A percentile compares a stretch with the other conserved stretches of the same genome.
Evolutionary conservation across 2,113 vertebrate genomes (phyloP).

Genomic region (Psilopsiagon aurifrons): DNA sequence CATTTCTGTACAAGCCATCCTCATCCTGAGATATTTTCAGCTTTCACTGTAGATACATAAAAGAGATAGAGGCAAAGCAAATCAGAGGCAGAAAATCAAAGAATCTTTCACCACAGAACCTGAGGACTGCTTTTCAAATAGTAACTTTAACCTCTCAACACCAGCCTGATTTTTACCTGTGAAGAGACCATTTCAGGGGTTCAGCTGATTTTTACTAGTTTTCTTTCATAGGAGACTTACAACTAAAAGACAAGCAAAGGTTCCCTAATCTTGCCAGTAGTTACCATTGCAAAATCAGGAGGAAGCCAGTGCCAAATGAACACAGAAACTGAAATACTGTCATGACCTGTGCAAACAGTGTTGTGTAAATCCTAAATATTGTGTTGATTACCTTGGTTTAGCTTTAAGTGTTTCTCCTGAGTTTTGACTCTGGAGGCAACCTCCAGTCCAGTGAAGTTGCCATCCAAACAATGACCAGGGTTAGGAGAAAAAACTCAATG

Average conservation of each 20-base stretch:
- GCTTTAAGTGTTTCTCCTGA: not conserved
- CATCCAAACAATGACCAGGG: not conserved
- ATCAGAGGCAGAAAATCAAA: slow-evolving; percentile 19
- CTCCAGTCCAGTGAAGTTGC: not conserved
- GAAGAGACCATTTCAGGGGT: not conserved
- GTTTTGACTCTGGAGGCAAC: not conserved
- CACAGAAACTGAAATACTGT: not conserved
- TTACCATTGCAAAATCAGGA: not conserved
- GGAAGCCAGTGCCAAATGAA: not conserved
- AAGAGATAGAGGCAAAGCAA: not conserved
- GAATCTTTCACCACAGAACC: not conserved
- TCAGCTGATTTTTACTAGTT: not conserved
- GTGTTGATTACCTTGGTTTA: not conserved
- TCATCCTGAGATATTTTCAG: slow-evolving; percentile 10
- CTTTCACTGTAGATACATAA: not conserved
- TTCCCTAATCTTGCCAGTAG: not conserved
- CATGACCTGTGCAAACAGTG: not conserved
- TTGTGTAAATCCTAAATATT: not conserved
- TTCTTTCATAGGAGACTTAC: not conserved
- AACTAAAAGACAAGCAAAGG: not conserved
- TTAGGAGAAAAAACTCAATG: not conserved
- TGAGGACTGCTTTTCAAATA: slow-evolving; percentile 18
- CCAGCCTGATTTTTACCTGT: not conserved
- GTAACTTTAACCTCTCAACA: not conserved
- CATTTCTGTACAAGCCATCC: slow-evolving; percentile 36